phyloP scores from a whole-genome alignment of 2,113 vertebrate genomes.

The Nesogale talazaci region DNA sequence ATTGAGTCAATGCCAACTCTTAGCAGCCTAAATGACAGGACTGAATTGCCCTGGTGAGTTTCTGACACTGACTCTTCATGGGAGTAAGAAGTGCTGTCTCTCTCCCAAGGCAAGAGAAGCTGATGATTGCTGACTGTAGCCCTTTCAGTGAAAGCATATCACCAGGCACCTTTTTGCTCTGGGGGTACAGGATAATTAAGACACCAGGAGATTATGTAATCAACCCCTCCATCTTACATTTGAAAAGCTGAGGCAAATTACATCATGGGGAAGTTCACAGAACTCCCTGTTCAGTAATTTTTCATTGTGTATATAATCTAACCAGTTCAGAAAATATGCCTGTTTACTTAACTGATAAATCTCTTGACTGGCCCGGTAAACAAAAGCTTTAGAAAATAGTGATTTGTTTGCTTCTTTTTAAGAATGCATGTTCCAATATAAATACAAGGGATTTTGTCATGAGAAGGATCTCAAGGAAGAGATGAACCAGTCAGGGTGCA shows the following conservation, averaged over 20 bases:
- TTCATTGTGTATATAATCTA: not conserved
- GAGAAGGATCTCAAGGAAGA: too few relatives aligned
- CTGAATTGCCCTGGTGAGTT: too few relatives aligned
- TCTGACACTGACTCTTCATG: too few relatives aligned
- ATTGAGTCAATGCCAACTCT: too few relatives aligned
- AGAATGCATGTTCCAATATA: not conserved
- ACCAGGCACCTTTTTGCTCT: not conserved
- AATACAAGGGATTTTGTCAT: not conserved
- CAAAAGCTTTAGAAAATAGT: not conserved
- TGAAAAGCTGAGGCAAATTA: not conserved
- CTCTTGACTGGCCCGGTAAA: not conserved
- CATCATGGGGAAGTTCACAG: not conserved
- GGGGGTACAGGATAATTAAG: not conserved
- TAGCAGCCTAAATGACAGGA: too few relatives aligned
- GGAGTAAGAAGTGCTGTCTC: too few relatives aligned
- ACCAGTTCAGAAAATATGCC: not conserved
- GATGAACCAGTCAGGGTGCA: too few relatives aligned
- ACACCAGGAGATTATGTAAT: not conserved
- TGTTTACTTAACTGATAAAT: not conserved
- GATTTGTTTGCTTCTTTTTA: not conserved
- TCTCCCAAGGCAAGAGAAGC: too few relatives aligned
- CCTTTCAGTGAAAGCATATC: too few relatives aligned
- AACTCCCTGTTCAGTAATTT: not conserved
- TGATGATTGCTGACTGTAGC: too few relatives aligned
- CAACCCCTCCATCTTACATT: not conserved